phyloP scores from a whole-genome alignment of 2,888 invertebrate species.

The Galeruca laticollis region DNA sequence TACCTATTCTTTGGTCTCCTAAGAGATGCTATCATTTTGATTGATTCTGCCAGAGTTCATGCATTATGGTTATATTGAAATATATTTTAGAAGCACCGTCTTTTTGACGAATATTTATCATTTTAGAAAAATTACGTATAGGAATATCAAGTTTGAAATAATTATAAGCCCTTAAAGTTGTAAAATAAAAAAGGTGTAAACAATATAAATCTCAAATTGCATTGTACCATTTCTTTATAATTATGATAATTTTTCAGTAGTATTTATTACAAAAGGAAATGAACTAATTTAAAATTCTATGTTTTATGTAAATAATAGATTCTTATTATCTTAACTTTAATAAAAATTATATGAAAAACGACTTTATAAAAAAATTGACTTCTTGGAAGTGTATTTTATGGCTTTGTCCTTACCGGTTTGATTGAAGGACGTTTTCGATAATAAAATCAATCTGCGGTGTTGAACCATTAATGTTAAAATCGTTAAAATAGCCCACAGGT shows the following conservation, averaged over 20 bases:
- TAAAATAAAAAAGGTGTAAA: no score
- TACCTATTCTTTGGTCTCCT: constrained; percentile 32
- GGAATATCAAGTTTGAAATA: no score
- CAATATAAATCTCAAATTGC: no score
- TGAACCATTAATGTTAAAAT: constrained; percentile 20
- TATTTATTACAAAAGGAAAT: no score
- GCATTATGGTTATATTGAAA: constrained; percentile 18
- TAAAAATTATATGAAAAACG: neutral
- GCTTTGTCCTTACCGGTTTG: constrained; percentile 12
- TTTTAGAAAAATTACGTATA: neutral
- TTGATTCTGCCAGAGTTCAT: constrained; percentile 37
- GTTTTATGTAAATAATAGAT: neutral
- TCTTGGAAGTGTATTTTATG: constrained; percentile 6
- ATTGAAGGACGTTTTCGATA: constrained; percentile 22
- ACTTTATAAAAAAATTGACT: neutral
- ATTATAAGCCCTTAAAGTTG: no score
- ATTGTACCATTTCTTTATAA: no score
- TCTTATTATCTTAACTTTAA: no score
- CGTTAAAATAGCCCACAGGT: constrained; percentile 20
- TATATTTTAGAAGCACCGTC: constrained; percentile 11
- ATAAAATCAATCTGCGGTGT: constrained; percentile 19
- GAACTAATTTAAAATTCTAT: neutral
- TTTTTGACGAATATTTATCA: no score
- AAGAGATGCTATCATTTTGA: constrained; percentile 40
- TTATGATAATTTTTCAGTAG: no score